Evolutionary conservation across 2,113 vertebrate species (phyloP).

Genomic region (Misgurnus mizolepis): DNA sequence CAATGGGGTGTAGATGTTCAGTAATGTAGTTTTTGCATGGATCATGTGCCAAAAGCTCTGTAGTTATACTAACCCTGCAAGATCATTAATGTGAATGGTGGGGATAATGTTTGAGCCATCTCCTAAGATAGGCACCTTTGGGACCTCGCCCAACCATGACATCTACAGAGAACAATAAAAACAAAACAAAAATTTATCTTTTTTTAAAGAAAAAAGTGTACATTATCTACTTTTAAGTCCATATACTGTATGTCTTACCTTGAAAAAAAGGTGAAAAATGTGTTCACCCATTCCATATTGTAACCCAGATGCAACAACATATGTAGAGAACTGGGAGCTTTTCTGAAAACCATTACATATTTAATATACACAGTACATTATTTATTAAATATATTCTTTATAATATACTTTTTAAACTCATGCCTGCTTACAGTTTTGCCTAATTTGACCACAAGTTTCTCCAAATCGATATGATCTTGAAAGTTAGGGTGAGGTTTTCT

Average conservation of each 20-base stretch:
- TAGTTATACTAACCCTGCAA: constrained; percentile 78
- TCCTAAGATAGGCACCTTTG: constrained; percentile 82
- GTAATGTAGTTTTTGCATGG: neutral
- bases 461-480: constrained; percentile 78
- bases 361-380: neutral
- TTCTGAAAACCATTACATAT: constrained; percentile 67
- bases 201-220: neutral
- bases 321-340: constrained; percentile 77
- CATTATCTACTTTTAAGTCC: too few species aligned
- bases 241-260: constrained; percentile 70
- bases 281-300: constrained; percentile 89
- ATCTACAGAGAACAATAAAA: constrained; percentile 59
- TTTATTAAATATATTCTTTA: too few species aligned
- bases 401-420: too few species aligned
- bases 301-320: constrained; percentile 86
- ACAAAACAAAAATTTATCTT: neutral
- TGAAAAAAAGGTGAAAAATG: constrained; percentile 89
- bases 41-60: neutral
- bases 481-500: constrained; percentile 86
- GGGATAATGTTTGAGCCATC: constrained; percentile 84
- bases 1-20: neutral
- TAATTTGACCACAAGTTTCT: constrained; percentile 84
- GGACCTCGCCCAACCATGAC: constrained; percentile 81
- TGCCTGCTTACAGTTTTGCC: constrained; percentile 82
- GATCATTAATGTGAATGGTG: constrained; percentile 85